Evolutionary conservation across 64 coral and sea anemone genomes (phyloP).

Genomic region (Anthopleura sola): DNA sequence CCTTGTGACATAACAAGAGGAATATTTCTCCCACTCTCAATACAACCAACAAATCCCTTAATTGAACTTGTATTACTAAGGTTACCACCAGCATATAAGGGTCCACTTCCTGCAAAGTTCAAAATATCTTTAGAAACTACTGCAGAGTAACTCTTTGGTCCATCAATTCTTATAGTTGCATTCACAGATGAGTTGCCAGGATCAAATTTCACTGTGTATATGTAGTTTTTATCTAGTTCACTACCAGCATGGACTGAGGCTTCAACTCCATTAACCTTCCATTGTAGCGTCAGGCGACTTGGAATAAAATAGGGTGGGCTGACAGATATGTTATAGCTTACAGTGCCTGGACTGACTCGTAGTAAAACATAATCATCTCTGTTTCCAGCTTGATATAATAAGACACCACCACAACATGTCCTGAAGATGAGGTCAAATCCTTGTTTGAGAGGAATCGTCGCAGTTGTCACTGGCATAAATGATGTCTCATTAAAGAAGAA

Average conservation of each 20-base stretch:
- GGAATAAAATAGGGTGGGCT: constrained; percentile 34
- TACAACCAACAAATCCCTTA: constrained; percentile 62
- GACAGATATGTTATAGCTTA: constrained; percentile 33
- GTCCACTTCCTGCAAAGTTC: constrained; percentile 19
- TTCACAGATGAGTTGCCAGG: constrained; percentile 33
- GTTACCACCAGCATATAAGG: constrained; percentile 31
- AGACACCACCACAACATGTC: constrained; percentile 64
- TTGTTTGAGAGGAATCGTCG: constrained; percentile 21
- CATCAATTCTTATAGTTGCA: constrained; percentile 43
- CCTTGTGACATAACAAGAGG: neutral
- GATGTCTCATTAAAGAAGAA: constrained; percentile 77
- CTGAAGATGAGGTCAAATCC: constrained; percentile 62
- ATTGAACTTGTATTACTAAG: neutral
- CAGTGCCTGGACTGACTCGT: constrained; percentile 31
- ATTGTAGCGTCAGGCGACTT: constrained; percentile 52
- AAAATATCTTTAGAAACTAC: constrained; percentile 42
- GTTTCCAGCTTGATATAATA: constrained; percentile 48
- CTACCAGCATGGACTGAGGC: constrained; percentile 44
- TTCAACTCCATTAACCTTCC: constrained; percentile 25
- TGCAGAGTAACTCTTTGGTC: neutral
- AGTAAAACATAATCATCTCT: constrained; percentile 42
- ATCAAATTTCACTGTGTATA: constrained; percentile 36
- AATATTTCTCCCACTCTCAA: constrained; percentile 61
- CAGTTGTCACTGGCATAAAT: constrained; percentile 30
- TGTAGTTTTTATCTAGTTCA: constrained; percentile 57